phyloP scores from a whole-genome alignment of 2,797 vertebrate genomes.

The Carcharodon carcharias region DNA sequence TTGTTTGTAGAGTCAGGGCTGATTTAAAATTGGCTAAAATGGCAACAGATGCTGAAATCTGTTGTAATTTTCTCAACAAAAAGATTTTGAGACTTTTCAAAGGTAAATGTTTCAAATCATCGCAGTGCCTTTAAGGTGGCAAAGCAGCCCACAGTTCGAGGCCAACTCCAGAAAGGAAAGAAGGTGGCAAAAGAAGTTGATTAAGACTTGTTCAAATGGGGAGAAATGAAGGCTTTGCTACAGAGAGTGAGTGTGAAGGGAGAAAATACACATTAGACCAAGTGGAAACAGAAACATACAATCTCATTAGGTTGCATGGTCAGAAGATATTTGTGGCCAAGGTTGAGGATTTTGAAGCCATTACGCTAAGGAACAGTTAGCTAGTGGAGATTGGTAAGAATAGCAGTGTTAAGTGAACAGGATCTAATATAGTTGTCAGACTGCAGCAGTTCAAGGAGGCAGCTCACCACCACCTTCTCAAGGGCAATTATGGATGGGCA shows the following conservation, averaged over 20 bases:
- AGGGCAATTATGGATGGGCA: no score
- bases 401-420: not conserved
- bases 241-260: not conserved
- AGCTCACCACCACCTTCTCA: no score
- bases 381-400: not conserved
- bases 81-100: not conserved
- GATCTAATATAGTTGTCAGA: not conserved
- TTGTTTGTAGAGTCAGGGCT: no score
- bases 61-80: not conserved
- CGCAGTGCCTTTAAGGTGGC: not conserved
- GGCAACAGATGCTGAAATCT: not conserved
- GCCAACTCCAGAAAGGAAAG: not conserved
- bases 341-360: not conserved
- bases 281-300: not conserved
- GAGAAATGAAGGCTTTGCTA: not conserved
- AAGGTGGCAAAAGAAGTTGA: not conserved
- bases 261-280: not conserved
- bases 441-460: no score
- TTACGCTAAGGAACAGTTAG: not conserved
- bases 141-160: not conserved
- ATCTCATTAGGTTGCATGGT: not conserved
- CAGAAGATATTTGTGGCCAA: not conserved
- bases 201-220: not conserved
- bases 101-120: not conserved
- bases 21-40: not conserved